Evolutionary conservation across 2,797 vertebrate genomes (phyloP), one percentile per base, ranked within the genome.

Genomic region (Myotis findleyi): DNA sequence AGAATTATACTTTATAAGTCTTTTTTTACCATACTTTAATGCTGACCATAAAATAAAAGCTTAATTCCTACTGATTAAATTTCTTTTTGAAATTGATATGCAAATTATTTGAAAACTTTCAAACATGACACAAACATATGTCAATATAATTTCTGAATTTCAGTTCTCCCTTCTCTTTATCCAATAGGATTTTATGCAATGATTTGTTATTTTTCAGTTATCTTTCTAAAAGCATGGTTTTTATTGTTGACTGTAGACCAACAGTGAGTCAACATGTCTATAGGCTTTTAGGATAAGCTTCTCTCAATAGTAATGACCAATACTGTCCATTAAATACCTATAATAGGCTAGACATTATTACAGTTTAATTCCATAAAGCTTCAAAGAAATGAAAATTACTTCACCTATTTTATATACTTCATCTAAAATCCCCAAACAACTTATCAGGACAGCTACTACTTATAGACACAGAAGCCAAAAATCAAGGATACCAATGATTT

Each of bases 11-110:
- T 47, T 30, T 16, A 9, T 64, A 27, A 57, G 47, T 53, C 51
- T 85, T 93, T 95, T 95, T 85, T 77, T 14, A 30, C 27, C 27
- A 12, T 85, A 62, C 55, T 79, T 82, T 93, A 57, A 86, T 77
- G 41, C 7, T 88, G 16, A 47, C 9, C 3, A 69, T 12, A 59
- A 73, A 87, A 85, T 73, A 44, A 81, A 96, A 96, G 16, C n/a
- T 84, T 82, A 73, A 81, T 88, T 88, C 6, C 4, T 79, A 44
- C n/a, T 41, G 21, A n/a, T 36, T 87, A 76, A 89, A 69, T 89
- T 89, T 1, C 18, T 93, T 82, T 76, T 49, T 38, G 62, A 73
- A 83, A 55, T 36, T 71, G 64, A 73, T 44, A n/a, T 84, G 64
- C 69, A 93, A 87, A 90, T 73, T 72, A 84, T 71, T 73, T 62